phyloP scores from a whole-genome alignment of 2,113 vertebrate genomes.

The Rutilus rutilus region DNA sequence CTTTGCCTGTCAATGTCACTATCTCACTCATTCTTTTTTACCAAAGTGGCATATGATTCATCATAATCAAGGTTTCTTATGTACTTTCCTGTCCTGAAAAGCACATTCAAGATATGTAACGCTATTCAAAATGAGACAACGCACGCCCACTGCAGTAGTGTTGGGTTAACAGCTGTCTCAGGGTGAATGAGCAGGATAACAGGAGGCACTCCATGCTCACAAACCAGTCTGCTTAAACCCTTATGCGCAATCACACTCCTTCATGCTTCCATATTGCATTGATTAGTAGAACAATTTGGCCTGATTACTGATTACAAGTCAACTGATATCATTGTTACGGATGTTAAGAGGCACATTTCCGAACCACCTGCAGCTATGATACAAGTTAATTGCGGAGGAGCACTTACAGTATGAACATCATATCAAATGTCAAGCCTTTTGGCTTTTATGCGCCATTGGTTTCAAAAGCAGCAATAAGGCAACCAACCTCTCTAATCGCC shows the following conservation, averaged over 20 bases:
- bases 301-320: slow-evolving; percentile 81
- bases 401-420: slow-evolving; percentile 37
- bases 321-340: slow-evolving; percentile 76
- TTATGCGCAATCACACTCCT: slow-evolving; percentile 67
- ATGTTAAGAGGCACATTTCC: slow-evolving; percentile 73
- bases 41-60: not conserved
- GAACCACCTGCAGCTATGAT: slow-evolving; percentile 76
- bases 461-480: slow-evolving; percentile 35
- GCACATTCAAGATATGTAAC: not conserved
- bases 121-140: slow-evolving; percentile 40
- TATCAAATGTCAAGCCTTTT: slow-evolving; percentile 60
- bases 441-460: slow-evolving; percentile 25
- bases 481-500: not conserved
- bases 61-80: slow-evolving; percentile 38
- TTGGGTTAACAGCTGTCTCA: slow-evolving; percentile 52
- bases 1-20: not conserved
- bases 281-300: slow-evolving; percentile 78
- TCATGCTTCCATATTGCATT: slow-evolving; percentile 71
- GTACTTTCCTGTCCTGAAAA: slow-evolving; percentile 27
- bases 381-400: slow-evolving; percentile 64
- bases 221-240: slow-evolving; percentile 52
- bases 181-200: slow-evolving; percentile 49
- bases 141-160: slow-evolving; percentile 25
- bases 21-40: not conserved
- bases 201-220: slow-evolving; percentile 48